Conservation (phyloP, 2,113 vertebrate species). For the Fukomys damarensis region DNA sequence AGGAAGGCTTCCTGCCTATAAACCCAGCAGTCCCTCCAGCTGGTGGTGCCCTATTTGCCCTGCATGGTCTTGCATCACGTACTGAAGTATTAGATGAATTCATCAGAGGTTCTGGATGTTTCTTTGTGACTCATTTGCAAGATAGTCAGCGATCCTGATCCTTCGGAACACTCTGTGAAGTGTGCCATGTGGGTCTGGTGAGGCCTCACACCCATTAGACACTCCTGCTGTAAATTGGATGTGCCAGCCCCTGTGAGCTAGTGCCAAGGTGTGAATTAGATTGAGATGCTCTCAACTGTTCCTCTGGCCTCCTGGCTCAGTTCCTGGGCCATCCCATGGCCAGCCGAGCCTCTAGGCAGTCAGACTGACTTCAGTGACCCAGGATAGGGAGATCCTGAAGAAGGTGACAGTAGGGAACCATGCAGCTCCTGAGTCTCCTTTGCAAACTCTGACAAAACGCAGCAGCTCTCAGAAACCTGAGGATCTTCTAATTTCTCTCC, state of each 20-base stretch:
- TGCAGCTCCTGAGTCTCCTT: not conserved
- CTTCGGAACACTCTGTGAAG: slow-evolving; percentile 46
- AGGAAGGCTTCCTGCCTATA: not conserved
- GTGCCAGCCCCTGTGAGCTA: slow-evolving; percentile 75
- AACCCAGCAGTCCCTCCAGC: not conserved
- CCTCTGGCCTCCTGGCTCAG: slow-evolving; percentile 74
- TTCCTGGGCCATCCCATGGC: slow-evolving; percentile 64
- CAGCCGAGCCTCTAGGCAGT: slow-evolving; percentile 62
- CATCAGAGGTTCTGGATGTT: slow-evolving; percentile 70
- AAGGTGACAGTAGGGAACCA: not conserved
- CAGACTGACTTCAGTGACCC: not conserved
- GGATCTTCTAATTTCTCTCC: not conserved
- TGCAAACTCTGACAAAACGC: slow-evolving; percentile 23
- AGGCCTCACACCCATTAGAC: slow-evolving; percentile 84
- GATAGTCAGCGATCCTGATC: slow-evolving; percentile 73
- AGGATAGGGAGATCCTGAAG: not conserved
- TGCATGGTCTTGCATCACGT: slow-evolving; percentile 56
- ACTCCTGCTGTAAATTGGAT: slow-evolving; percentile 84
- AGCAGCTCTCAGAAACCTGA: slow-evolving; percentile 29
- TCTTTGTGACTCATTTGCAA: slow-evolving; percentile 85
- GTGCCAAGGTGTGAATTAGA: slow-evolving; percentile 86
- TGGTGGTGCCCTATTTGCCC: not conserved
- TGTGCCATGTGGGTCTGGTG: slow-evolving; percentile 54
- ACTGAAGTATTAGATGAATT: slow-evolving; percentile 56
- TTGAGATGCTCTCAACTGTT: slow-evolving; percentile 63